Evolutionary conservation across 2,797 vertebrate genomes (phyloP).

Genomic region (Coilia nasus): DNA sequence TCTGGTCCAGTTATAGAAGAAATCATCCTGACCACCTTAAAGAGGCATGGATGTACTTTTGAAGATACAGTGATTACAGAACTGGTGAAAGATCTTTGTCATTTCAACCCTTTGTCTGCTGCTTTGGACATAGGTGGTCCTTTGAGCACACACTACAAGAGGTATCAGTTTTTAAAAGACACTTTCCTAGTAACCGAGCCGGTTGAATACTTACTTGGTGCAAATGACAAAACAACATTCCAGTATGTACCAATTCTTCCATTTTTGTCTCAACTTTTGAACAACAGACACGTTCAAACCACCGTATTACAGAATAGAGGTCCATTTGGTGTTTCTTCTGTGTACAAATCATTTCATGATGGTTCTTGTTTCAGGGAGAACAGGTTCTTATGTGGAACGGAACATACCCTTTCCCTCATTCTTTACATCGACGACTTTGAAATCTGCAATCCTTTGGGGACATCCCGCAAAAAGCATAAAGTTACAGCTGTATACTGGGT

Average conservation of each 20-base stretch:
- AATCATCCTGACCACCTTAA: slow-evolving; percentile 49
- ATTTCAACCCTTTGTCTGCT: slow-evolving; percentile 44
- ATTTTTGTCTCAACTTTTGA: slow-evolving; percentile 40
- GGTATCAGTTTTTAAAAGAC: slow-evolving; percentile 33
- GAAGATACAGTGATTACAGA: slow-evolving; percentile 52
- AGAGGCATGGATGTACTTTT: slow-evolving; percentile 44
- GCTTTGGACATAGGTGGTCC: slow-evolving; percentile 45
- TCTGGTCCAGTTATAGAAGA: slow-evolving; percentile 44
- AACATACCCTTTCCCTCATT: slow-evolving; percentile 31
- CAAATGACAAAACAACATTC: slow-evolving; percentile 26
- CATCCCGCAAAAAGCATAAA: slow-evolving; percentile 42
- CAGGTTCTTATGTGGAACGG: slow-evolving; percentile 40
- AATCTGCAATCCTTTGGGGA: slow-evolving; percentile 39
- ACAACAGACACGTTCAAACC: slow-evolving; percentile 42
- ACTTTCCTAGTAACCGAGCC: slow-evolving; percentile 32
- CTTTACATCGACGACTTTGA: slow-evolving; percentile 14
- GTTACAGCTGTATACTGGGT: slow-evolving; percentile 45
- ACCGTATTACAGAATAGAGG: slow-evolving; percentile 37
- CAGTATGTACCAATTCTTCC: slow-evolving; percentile 45
- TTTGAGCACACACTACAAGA: slow-evolving; percentile 42
- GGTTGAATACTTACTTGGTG: slow-evolving; percentile 40
- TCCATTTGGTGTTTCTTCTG: slow-evolving; percentile 29
- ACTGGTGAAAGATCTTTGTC: slow-evolving; percentile 54
- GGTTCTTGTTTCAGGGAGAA: slow-evolving; percentile 30
- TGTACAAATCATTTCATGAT: slow-evolving; percentile 38